Evolutionary conservation across 2,113 vertebrate genomes (phyloP).

Genomic region (Gobio gobio): DNA sequence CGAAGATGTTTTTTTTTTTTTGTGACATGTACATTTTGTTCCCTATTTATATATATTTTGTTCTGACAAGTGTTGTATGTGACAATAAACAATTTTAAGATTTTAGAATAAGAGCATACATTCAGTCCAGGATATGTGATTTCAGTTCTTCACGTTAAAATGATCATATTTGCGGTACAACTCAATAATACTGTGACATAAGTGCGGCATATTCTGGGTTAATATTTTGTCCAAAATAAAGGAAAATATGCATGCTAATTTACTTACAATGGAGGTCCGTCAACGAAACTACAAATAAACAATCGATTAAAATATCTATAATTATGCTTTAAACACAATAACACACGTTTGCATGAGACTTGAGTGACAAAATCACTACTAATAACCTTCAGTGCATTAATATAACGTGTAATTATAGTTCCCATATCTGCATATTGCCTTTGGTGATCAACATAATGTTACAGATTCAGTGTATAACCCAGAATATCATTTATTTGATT

Average conservation of each 20-base stretch:
- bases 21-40: conserved; percentile 71
- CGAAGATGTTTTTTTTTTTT: conserved; percentile 59
- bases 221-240: neutral
- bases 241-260: neutral
- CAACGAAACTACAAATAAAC: too few species aligned
- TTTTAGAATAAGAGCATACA: neutral
- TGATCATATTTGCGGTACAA: neutral
- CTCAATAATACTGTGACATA: neutral
- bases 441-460: neutral
- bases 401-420: too few species aligned
- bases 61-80: conserved; percentile 72
- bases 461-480: neutral
- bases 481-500: neutral
- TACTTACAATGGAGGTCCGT: too few species aligned
- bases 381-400: too few species aligned
- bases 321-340: too few species aligned
- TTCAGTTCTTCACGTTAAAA: neutral
- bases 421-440: neutral
- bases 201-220: neutral
- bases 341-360: too few species aligned
- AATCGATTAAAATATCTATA: too few species aligned
- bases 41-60: conserved; percentile 76
- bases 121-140: neutral
- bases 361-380: too few species aligned
- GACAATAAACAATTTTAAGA: conserved; percentile 75